Conservation (phyloP, 2,797 vertebrate genomes). For the Acipenser oxyrinchus region DNA sequence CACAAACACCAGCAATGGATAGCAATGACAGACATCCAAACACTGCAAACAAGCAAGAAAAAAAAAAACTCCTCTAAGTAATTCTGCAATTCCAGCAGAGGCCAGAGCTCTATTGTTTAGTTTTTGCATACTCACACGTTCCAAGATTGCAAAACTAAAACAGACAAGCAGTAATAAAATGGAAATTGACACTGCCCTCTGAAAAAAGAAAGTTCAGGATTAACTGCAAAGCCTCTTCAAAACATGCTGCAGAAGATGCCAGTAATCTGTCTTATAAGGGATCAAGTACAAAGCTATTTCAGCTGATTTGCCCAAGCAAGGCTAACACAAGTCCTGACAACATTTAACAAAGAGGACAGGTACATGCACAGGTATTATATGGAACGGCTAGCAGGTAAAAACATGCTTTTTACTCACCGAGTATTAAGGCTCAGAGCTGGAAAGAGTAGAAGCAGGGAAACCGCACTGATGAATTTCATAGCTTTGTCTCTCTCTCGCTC, state of each 20-base stretch:
- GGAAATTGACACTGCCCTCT: not conserved
- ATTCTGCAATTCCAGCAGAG: not conserved
- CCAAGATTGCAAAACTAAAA: not conserved
- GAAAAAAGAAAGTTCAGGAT: slow-evolving; percentile 12
- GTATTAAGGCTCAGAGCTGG: slow-evolving; percentile 20
- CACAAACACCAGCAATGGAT: not conserved
- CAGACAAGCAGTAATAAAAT: not conserved
- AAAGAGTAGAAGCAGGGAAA: slow-evolving; percentile 19
- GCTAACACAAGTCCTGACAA: slow-evolving; percentile 10
- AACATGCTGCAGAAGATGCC: not conserved
- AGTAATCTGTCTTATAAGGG: slow-evolving; percentile 1
- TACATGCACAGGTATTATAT: not conserved
- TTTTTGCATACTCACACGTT: not conserved
- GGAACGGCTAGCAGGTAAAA: slow-evolving; percentile 4
- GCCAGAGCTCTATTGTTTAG: not conserved
- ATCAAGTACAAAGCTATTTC: slow-evolving; percentile 1
- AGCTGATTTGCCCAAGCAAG: slow-evolving; percentile 2
- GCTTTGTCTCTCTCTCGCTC: slow-evolving; percentile 20
- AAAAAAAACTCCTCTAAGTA: not conserved
- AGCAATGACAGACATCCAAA: slow-evolving; percentile 1
- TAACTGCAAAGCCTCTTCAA: slow-evolving; percentile 5
- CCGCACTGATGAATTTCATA: slow-evolving; percentile 21
- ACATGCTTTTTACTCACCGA: slow-evolving; percentile 14
- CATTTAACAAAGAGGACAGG: slow-evolving; percentile 7
- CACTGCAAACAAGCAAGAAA: too few species aligned